These are phyloP conservation scores for Endotricha flammealis DNA, from an alignment of 2,888 invertebrate genomes.

Conservation along the genomic window DNA sequence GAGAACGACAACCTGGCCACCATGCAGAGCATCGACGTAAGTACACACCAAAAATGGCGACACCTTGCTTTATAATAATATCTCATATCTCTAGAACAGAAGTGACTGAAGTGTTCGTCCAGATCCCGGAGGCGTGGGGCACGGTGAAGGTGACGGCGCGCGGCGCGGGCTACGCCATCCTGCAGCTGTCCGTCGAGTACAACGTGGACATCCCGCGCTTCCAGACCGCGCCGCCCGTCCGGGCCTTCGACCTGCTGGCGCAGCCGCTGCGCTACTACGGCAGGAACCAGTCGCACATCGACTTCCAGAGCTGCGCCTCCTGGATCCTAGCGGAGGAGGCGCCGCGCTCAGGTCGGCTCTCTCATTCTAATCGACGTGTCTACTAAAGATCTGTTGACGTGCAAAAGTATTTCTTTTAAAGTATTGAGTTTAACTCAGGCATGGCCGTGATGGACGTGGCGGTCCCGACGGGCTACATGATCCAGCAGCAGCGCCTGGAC, in stretches of 20 bases:
- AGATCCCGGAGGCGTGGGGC: constrained; percentile 96
- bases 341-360: too few relatives aligned
- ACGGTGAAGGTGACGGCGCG: constrained; percentile 94
- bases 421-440: too few relatives aligned
- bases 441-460: constrained; percentile 92
- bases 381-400: too few relatives aligned
- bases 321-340: constrained; percentile 90
- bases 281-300: constrained; percentile 95
- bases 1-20: constrained; percentile 87
- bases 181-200: constrained; percentile 95
- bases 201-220: constrained; percentile 91
- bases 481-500: constrained; percentile 93
- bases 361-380: too few relatives aligned
- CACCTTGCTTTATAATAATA: too few relatives aligned
- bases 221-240: constrained; percentile 89
- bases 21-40: constrained; percentile 87
- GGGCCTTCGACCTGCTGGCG: constrained; percentile 87
- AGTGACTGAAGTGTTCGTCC: constrained; percentile 1
- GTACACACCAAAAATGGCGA: too few relatives aligned
- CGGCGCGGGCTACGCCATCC: constrained; percentile 95
- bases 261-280: constrained; percentile 86
- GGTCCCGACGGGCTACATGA: constrained; percentile 93
- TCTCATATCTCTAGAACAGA: constrained; percentile 63
- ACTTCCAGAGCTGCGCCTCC: constrained; percentile 91
- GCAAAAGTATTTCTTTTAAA: too few relatives aligned